phyloP scores from a whole-genome alignment of 2,113 vertebrate genomes.

The Colius striatus region DNA sequence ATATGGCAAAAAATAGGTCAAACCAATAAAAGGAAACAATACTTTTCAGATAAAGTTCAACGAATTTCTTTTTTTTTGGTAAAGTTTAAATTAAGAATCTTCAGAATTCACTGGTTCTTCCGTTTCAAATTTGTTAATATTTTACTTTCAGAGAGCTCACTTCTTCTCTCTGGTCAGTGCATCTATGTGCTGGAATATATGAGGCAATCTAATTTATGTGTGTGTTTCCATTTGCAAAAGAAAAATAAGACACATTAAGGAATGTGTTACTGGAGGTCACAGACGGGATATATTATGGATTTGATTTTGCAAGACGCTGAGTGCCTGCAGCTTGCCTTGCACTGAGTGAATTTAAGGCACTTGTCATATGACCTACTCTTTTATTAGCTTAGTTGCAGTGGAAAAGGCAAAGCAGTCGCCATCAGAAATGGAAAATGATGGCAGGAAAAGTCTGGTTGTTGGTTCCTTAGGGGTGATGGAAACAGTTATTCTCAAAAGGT shows the following conservation, averaged over 20 bases:
- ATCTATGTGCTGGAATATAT: not conserved
- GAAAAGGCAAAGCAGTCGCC: not conserved
- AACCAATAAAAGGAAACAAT: not conserved
- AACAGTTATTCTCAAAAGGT: not conserved
- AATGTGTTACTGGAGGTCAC: not conserved
- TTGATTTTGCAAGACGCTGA: conserved; percentile 7
- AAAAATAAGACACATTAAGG: not conserved
- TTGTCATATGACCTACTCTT: not conserved
- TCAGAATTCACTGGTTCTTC: not conserved
- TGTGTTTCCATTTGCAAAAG: not conserved
- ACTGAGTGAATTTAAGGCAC: not conserved
- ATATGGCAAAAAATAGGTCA: not conserved
- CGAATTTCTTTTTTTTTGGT: not conserved
- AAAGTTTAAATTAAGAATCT: not conserved
- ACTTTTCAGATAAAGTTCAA: not conserved
- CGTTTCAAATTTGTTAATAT: not conserved
- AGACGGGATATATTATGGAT: not conserved
- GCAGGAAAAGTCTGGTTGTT: not conserved
- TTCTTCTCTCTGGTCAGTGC: not conserved
- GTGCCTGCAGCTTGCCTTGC: not conserved
- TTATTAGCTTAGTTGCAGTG: conserved; percentile 2
- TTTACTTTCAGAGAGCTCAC: not conserved
- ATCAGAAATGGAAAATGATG: not conserved
- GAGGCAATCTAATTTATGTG: not conserved
- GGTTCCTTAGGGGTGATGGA: not conserved